Evolutionary conservation across 2,797 vertebrate species (phyloP), one percentile per base, ranked within the genome.

Genomic region (Melopsittacus undulatus): DNA sequence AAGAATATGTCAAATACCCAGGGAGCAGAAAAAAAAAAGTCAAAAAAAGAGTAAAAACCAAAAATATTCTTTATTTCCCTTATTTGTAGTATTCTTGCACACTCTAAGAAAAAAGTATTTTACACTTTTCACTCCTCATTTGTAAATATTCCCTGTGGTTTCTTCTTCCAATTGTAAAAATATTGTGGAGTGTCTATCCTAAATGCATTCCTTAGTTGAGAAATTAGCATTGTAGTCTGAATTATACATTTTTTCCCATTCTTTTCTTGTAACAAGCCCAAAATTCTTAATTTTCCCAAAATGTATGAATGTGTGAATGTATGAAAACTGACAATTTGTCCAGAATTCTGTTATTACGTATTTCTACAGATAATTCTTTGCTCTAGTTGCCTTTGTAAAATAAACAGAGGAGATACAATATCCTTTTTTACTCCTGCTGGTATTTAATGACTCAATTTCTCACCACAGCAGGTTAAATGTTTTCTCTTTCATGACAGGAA

Each of bases 21-120:
- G 4, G 3, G 24, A 18, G 29, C 3, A n/a, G 12, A 5, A 9
- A 13, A 15, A 6, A 22, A 13, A 4, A 24, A 13, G 5, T 2
- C 4, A 16, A 19, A 69, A 46, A 29, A 10, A 16, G 10, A 24
- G 18, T 9, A 23, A 32, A 13, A 21, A 3, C 8, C 12, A 57
- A 14, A 32, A 0, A 43, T 12, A 43, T 16, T 43, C 0, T 32
- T 43, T 63, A 9, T 48, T 81, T 86, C 92, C 15, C 16, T 10
- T 61, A 24, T 46, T 77, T 2, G 0, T 40, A 30, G 30, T 74
- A 49, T 64, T 34, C 11, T 32, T 83, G 27, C 27, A 45, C 14
- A n/a, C 4, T 43, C 34, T 51, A 70, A 74, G 26, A 70, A 36
- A 36, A 40, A 7, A 51, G 8, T 10, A 36, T 66, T 87, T 93